Conservation (phyloP, 1,140 invertebrate species). For the Cepaea nemoralis region DNA sequence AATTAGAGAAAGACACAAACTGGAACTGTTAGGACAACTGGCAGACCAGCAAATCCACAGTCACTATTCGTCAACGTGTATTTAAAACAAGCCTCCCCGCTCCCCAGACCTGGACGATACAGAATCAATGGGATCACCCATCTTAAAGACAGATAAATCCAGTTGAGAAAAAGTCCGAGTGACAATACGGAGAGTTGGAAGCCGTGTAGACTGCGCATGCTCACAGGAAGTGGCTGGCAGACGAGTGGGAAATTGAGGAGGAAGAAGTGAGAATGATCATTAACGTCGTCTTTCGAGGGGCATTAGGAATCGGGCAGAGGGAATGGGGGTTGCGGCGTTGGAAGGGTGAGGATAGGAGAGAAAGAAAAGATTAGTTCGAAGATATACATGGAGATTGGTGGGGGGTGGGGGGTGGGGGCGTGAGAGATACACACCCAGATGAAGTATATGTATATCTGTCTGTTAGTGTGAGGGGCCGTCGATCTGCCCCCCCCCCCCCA, state of each 20-base stretch:
- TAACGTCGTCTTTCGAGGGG: not conserved
- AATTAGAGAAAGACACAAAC: too few relatives aligned
- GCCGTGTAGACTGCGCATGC: slow-evolving; percentile 14
- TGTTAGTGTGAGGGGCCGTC: too few relatives aligned
- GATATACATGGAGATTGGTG: too few relatives aligned
- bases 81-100: not conserved
- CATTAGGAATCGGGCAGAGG: not conserved
- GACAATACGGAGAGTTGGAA: slow-evolving; percentile 10
- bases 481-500: too few relatives aligned
- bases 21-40: too few relatives aligned
- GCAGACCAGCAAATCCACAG: too few relatives aligned
- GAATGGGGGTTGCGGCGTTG: not conserved
- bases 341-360: not conserved
- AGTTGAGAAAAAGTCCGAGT: not conserved
- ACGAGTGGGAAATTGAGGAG: not conserved
- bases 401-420: too few relatives aligned
- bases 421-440: too few relatives aligned
- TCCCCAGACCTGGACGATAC: not conserved
- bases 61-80: too few relatives aligned
- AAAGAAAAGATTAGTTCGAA: not conserved
- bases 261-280: not conserved
- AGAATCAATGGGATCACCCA: not conserved
- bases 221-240: not conserved
- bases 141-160: slow-evolving; percentile 13
- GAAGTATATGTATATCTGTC: too few relatives aligned